Evolutionary conservation across 2,113 vertebrate species (phyloP).

Genomic region (Limnothrissa miodon): DNA sequence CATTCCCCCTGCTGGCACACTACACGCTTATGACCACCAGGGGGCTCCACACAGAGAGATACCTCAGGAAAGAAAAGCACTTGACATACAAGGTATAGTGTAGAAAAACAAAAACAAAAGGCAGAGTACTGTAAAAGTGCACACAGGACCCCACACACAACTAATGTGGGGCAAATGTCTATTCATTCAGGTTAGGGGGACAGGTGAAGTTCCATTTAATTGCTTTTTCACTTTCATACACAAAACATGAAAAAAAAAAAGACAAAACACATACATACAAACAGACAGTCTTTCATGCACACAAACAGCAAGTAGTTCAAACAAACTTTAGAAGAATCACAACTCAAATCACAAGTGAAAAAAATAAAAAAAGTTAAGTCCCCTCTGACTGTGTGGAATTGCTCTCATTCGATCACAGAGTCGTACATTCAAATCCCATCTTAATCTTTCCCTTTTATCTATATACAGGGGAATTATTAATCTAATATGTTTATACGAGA

Average conservation of each 20-base stretch:
- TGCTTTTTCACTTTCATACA: slow-evolving; percentile 41
- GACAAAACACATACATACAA: slow-evolving; percentile 33
- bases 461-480: slow-evolving; percentile 27
- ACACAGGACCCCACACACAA: slow-evolving; percentile 76
- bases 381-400: slow-evolving; percentile 46
- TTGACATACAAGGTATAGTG: slow-evolving; percentile 75
- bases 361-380: slow-evolving; percentile 28
- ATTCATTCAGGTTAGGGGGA: slow-evolving; percentile 38
- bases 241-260: slow-evolving; percentile 21
- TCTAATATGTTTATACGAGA: background rate
- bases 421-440: slow-evolving; percentile 49
- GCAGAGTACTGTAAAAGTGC: slow-evolving; percentile 88
- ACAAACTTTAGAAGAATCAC: slow-evolving; percentile 22
- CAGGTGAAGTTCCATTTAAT: slow-evolving; percentile 51
- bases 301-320: slow-evolving; percentile 38
- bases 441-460: slow-evolving; percentile 60
- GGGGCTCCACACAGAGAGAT: slow-evolving; percentile 27
- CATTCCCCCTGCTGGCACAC: slow-evolving; percentile 30
- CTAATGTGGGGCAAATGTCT: slow-evolving; percentile 57
- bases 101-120: slow-evolving; percentile 64
- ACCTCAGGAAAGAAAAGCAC: slow-evolving; percentile 78
- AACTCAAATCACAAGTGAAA: background rate
- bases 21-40: background rate
- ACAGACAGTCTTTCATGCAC: slow-evolving; percentile 41
- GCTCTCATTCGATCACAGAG: slow-evolving; percentile 32